These are phyloP conservation scores for Nematostella vectensis DNA, from an alignment of 92 coral and sea anemone genomes.

Conservation along the genomic window DNA sequence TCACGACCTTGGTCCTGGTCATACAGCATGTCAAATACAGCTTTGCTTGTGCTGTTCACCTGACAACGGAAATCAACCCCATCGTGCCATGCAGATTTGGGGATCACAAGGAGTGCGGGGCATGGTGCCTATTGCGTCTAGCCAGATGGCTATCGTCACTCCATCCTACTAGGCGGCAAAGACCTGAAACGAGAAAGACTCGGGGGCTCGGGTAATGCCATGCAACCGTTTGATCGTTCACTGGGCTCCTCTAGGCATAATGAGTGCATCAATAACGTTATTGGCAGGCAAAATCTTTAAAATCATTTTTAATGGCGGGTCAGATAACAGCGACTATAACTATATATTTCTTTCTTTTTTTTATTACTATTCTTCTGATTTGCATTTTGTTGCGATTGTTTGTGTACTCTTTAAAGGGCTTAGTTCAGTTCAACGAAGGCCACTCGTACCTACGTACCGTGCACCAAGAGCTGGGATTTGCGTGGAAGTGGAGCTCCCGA, in stretches of 20 bases:
- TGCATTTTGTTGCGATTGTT: too few relatives aligned
- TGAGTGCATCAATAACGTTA: neutral
- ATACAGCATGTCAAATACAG: neutral
- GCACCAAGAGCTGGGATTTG: too few relatives aligned
- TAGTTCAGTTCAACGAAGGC: neutral
- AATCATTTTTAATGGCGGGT: neutral
- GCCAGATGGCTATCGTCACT: neutral
- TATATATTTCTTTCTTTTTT: too few relatives aligned
- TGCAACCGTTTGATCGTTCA: neutral
- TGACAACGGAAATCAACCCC: neutral
- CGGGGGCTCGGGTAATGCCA: neutral
- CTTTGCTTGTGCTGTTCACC: conserved; percentile 1
- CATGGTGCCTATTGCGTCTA: neutral
- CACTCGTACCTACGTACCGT: neutral
- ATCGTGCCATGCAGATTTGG: neutral
- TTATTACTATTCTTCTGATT: too few relatives aligned
- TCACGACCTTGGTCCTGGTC: neutral
- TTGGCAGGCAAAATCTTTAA: neutral
- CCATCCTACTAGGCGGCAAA: neutral
- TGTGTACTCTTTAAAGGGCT: neutral
- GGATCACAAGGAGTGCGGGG: neutral
- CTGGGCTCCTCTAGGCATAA: neutral
- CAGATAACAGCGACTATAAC: neutral
- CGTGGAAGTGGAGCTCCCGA: neutral
- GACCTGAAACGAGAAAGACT: too few relatives aligned